Evolutionary conservation across 2,113 vertebrate genomes (phyloP).

Genomic region (Cathartes aura): DNA sequence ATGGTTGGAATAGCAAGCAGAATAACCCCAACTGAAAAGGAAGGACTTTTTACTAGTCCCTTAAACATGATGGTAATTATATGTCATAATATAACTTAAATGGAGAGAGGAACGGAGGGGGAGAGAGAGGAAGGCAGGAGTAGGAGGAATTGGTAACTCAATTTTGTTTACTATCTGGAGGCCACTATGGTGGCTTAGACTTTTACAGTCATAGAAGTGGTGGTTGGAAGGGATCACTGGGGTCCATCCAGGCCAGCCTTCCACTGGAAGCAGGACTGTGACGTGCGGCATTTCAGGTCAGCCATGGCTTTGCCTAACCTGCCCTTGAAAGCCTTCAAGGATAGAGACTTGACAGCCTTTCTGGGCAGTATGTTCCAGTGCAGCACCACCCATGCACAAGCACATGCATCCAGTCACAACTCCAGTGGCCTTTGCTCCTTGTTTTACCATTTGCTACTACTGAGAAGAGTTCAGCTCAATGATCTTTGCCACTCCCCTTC

Average conservation of each 20-base stretch:
- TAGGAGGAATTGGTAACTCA: not conserved
- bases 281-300: not conserved
- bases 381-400: not conserved
- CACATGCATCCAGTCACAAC: not conserved
- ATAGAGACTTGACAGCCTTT: not conserved
- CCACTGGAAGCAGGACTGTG: not conserved
- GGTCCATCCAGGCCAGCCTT: not conserved
- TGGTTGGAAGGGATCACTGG: not conserved
- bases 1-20: not conserved
- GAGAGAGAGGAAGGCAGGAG: not conserved
- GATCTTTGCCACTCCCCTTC: not conserved
- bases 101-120: not conserved
- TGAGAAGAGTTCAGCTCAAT: not conserved
- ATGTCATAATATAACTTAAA: not conserved
- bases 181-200: not conserved
- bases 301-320: not conserved
- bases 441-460: not conserved
- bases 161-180: not conserved
- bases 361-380: not conserved
- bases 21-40: not conserved
- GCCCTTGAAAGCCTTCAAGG: not conserved
- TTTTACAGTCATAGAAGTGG: not conserved
- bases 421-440: not conserved
- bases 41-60: not conserved
- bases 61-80: not conserved